Percentiles rank a stretch among this genome's conserved stretches.
Evolutionary conservation across 2,888 invertebrate genomes (phyloP).

Genomic region (Automeris io): DNA sequence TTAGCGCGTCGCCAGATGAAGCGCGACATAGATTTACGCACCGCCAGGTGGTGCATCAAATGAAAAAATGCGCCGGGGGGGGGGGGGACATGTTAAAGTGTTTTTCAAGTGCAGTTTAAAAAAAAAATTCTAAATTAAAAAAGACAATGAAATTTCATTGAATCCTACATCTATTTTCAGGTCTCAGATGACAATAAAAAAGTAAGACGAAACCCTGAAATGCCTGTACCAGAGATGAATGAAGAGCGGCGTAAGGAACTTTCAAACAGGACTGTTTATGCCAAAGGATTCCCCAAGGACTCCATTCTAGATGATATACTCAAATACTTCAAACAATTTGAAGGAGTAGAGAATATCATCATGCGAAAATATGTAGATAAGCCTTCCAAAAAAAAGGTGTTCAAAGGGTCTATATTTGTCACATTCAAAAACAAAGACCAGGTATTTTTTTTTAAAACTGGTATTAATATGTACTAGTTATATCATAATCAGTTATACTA

Average conservation of each 20-base stretch:
- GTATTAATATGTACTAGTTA: no score
- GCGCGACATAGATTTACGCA: no score
- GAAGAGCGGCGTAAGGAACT: conserved; percentile 89
- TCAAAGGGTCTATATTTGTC: conserved; percentile 95
- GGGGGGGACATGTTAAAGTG: no score
- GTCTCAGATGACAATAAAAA: conserved; percentile 82
- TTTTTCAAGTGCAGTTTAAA: no score
- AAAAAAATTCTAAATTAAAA: not conserved
- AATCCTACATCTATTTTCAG: conserved; percentile 39
- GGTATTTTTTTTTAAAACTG: no score
- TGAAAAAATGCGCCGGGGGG: no score
- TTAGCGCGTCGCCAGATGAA: no score
- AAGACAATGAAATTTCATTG: not conserved
- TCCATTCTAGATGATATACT: conserved; percentile 83
- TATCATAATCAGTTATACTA: no score
- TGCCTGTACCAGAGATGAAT: conserved; percentile 89
- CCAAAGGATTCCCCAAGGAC: conserved; percentile 89
- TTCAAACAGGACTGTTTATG: conserved; percentile 86
- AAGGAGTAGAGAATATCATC: conserved; percentile 81
- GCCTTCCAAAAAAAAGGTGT: conserved; percentile 79
- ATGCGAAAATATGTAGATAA: conserved; percentile 80
- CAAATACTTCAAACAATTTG: conserved; percentile 83
- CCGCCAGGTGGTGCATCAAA: no score
- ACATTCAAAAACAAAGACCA: conserved; percentile 89
- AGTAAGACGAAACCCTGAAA: conserved; percentile 83